phyloP scores from a whole-genome alignment of 2,797 vertebrate species.

The Ptychadena robeensis region DNA sequence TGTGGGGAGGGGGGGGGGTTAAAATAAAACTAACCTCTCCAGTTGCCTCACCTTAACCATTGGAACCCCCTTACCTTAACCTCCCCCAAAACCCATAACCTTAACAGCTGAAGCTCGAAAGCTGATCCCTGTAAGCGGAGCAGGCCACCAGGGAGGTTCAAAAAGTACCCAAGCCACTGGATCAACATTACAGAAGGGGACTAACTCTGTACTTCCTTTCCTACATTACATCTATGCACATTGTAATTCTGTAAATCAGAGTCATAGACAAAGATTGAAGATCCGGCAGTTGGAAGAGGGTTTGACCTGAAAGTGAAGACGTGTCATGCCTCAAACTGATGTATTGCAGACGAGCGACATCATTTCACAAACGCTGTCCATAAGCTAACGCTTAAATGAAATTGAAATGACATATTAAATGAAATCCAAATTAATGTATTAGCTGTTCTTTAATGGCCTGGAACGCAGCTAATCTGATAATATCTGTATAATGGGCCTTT shows the following conservation, averaged over 20 bases:
- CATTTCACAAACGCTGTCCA: constrained; percentile 43
- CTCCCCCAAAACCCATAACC: too few species aligned
- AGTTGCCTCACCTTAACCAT: too few species aligned
- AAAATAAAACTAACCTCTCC: too few species aligned
- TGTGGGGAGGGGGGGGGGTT: too few species aligned
- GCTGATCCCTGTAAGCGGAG: too few species aligned
- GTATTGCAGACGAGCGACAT: constrained; percentile 33
- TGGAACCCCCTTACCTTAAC: too few species aligned
- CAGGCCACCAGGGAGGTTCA: too few species aligned
- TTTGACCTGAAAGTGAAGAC: constrained; percentile 39
- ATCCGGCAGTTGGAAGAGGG: not conserved
- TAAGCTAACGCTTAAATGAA: constrained; percentile 62
- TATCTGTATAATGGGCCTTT: constrained; percentile 52
- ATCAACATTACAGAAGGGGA: too few species aligned
- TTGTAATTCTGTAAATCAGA: not conserved
- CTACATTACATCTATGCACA: too few species aligned
- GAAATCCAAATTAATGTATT: constrained; percentile 60
- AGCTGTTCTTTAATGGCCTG: constrained; percentile 48
- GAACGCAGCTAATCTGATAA: constrained; percentile 60
- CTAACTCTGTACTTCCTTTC: too few species aligned
- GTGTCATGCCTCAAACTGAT: constrained; percentile 48
- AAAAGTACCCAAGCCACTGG: too few species aligned
- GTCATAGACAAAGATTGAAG: not conserved
- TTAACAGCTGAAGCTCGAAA: too few species aligned
- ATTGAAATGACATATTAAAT: constrained; percentile 61